Evolutionary conservation across 2,888 invertebrate species (phyloP).

Genomic region (Stenoptilia bipunctidactyla): DNA sequence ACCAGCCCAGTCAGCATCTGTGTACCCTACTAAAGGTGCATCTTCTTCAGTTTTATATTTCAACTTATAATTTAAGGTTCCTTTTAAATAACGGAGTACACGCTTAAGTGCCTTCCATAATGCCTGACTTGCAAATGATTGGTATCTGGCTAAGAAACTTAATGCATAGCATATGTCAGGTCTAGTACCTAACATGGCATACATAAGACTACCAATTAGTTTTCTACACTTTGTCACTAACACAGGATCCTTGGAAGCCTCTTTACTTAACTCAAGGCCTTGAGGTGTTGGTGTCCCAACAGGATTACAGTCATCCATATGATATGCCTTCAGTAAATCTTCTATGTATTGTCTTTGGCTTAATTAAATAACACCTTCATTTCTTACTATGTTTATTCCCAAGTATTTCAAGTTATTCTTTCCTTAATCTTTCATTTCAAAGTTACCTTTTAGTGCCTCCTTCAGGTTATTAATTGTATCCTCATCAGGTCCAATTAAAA

Average conservation of each 20-base stretch:
- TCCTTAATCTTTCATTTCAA: conserved; percentile 17
- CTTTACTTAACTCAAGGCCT: not conserved
- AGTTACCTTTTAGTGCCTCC: conserved; percentile 10
- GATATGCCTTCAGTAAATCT: conserved; percentile 5
- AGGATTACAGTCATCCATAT: conserved; percentile 8
- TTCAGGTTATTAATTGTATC: conserved; percentile 2
- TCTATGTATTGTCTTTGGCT: conserved; percentile 7
- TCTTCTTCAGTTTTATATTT: conserved; percentile 1
- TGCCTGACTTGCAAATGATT: conserved; percentile 4
- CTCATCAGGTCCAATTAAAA: conserved; percentile 9
- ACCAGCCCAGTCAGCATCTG: conserved; percentile 15
- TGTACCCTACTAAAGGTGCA: conserved; percentile 6
- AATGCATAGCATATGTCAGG: conserved; percentile 8
- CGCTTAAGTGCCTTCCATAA: conserved; percentile 7
- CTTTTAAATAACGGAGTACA: conserved; percentile 6
- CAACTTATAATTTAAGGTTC: conserved; percentile 4
- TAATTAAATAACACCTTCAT: conserved; percentile 9
- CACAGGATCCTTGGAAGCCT: not conserved
- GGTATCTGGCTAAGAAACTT: conserved; percentile 5
- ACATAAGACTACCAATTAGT: conserved; percentile 9
- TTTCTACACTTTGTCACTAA: conserved; percentile 4
- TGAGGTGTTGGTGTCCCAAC: conserved; percentile 4
- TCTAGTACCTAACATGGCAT: conserved; percentile 7
- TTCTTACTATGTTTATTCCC: conserved; percentile 13
- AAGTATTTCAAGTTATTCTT: conserved; percentile 10